These are phyloP conservation scores for Ernsta delagoae DNA, from an alignment of 2,888 invertebrate genomes.

Conservation along the genomic window DNA sequence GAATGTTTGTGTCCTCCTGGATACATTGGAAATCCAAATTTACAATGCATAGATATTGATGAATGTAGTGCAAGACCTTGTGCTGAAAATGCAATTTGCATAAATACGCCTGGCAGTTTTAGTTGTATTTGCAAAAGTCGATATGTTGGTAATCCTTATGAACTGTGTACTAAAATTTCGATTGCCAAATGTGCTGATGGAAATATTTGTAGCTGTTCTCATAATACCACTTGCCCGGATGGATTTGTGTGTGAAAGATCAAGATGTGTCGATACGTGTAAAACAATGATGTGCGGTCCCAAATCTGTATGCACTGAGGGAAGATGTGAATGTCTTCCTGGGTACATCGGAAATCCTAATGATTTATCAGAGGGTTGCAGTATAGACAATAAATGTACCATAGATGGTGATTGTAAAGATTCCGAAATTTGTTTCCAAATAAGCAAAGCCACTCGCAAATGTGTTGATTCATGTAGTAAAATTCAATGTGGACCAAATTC, in stretches of 20 bases:
- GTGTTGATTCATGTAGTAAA: slow-evolving; percentile 94
- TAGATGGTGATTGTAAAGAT: slow-evolving; percentile 92
- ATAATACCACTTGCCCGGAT: slow-evolving; percentile 89
- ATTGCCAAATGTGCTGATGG: slow-evolving; percentile 89
- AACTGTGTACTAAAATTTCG: slow-evolving; percentile 90
- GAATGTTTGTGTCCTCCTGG: slow-evolving; percentile 94
- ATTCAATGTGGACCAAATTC: slow-evolving; percentile 96
- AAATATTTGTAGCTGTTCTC: slow-evolving; percentile 88
- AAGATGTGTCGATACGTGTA: slow-evolving; percentile 91
- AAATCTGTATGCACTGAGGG: slow-evolving; percentile 92
- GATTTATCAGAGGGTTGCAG: slow-evolving; percentile 89
- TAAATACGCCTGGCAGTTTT: slow-evolving; percentile 94
- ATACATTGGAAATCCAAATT: slow-evolving; percentile 94
- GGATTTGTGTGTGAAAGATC: slow-evolving; percentile 91
- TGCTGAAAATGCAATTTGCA: slow-evolving; percentile 94
- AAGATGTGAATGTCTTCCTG: slow-evolving; percentile 91
- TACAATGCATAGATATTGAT: slow-evolving; percentile 93
- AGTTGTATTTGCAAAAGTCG: slow-evolving; percentile 95
- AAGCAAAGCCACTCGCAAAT: slow-evolving; percentile 91
- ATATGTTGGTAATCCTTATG: slow-evolving; percentile 94
- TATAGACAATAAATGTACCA: slow-evolving; percentile 90
- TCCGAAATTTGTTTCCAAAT: slow-evolving; percentile 95
- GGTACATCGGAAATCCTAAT: slow-evolving; percentile 90
- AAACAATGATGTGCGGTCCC: slow-evolving; percentile 91
- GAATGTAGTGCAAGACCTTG: slow-evolving; percentile 93